Base-by-base conservation (phyloP, 1,140 invertebrate genomes). In the Samia ricini region DNA sequence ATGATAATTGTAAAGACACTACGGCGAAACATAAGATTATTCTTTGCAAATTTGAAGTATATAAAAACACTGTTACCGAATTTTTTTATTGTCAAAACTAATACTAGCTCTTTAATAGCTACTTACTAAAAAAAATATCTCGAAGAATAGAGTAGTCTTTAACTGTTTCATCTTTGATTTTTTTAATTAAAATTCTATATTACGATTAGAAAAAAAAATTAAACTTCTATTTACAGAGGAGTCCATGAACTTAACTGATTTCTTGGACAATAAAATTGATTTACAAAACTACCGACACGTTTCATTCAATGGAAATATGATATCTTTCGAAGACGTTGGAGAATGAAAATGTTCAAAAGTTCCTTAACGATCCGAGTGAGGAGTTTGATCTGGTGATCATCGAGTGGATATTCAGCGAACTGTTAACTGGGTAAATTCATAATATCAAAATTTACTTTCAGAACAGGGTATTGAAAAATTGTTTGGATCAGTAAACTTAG, bases 371-470 rank as follows among this genome's bases (percentile, higher is more conserved):
- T 21, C 59, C 63, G 18, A 61, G 61, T 0, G 42, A 64, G 36
- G 29, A 63, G 7, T 72, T 69, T 48, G 70, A 72, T 21, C n/a
- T 69, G 1, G 49, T 73, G 12, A 61, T 72, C 4, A 50, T 36
- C 2, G 70, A 72, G 23, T 72, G 64, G 63, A 63, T 72, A 59
- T 68, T 68, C n/a, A 56, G 33, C 15, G 64, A 72, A 26, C 5
- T 65, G 3, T 56, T 29, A 60, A 10, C 54, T 23, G 62, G 61
- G 64, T 72, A 60, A 60, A 55, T 61, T 3, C n/a, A 4, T 26
- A 26, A 26, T 57, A n/a, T 33, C 18, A 36, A 18, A 6, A 18
- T 33, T n/a, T 55, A 23, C 3, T 24, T 23, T 21, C 2, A 12
- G 22, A 6, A 1, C 8, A 12, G 15, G 15, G 10, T 23, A 4